Percentiles rank a stretch among this genome's conserved stretches.
These are phyloP conservation scores for Zeugodacus cucurbitae DNA, from an alignment of 1,140 invertebrate genomes.

Conservation along the genomic window DNA sequence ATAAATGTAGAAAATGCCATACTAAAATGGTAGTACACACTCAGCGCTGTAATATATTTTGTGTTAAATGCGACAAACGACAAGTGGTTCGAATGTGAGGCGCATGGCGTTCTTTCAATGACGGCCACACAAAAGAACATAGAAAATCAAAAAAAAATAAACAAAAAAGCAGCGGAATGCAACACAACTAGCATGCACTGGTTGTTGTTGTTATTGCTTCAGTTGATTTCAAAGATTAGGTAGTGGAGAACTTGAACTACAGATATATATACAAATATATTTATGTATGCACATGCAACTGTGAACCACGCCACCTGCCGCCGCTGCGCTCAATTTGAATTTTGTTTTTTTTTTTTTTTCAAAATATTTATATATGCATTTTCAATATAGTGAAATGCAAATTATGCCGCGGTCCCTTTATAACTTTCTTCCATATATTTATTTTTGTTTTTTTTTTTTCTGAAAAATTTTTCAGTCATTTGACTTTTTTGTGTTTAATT, in stretches of 20 bases:
- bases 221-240: conserved; percentile 30
- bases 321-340: no score
- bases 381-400: neutral
- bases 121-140: neutral
- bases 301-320: neutral
- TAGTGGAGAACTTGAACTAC: neutral
- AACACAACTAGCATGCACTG: neutral
- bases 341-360: no score
- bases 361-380: neutral
- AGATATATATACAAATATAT: neutral
- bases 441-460: neutral
- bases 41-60: neutral
- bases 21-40: neutral
- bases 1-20: neutral
- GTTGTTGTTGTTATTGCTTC: neutral
- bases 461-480: neutral
- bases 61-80: neutral
- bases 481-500: neutral
- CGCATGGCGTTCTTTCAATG: conserved; percentile 4
- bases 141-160: neutral
- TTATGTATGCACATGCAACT: neutral
- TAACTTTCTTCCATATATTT: neutral
- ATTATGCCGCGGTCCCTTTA: neutral
- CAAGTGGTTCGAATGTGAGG: conserved; percentile 10
- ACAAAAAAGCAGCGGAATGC: neutral